Percentiles rank a stretch among this genome's conserved stretches.
Conservation (phyloP, 2,797 vertebrate species). For the Enteromius trimaculatus region DNA sequence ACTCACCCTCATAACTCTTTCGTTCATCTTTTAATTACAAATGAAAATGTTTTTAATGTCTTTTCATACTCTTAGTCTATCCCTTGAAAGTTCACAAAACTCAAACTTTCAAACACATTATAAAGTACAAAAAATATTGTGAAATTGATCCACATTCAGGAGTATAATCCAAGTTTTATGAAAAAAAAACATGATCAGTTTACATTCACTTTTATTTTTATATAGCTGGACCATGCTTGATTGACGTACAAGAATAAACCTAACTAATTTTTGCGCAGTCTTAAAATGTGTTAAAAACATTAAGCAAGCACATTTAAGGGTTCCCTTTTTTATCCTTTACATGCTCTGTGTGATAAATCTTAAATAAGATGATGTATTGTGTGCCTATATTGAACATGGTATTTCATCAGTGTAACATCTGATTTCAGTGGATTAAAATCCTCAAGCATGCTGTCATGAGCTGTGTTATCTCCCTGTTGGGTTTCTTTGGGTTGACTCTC, state of each 20-base stretch:
- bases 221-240: not conserved
- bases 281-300: not conserved
- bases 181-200: not conserved
- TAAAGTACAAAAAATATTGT: not conserved
- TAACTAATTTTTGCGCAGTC: not conserved
- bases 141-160: not conserved
- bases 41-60: not conserved
- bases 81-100: not conserved
- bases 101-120: not conserved
- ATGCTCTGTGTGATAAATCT: not conserved
- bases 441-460: slow-evolving; percentile 92
- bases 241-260: not conserved
- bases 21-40: not conserved
- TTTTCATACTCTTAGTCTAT: not conserved
- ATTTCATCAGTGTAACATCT: slow-evolving; percentile 13
- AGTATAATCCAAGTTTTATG: not conserved
- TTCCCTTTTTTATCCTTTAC: not conserved
- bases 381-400: not conserved
- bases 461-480: slow-evolving; percentile 92
- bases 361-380: not conserved
- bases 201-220: not conserved
- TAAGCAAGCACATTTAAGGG: not conserved
- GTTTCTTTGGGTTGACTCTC: slow-evolving; percentile 97
- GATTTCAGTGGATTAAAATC: slow-evolving; percentile 93
- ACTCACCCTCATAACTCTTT: not conserved